phyloP scores from a whole-genome alignment of 2,113 vertebrate species.

The Colius striatus region DNA sequence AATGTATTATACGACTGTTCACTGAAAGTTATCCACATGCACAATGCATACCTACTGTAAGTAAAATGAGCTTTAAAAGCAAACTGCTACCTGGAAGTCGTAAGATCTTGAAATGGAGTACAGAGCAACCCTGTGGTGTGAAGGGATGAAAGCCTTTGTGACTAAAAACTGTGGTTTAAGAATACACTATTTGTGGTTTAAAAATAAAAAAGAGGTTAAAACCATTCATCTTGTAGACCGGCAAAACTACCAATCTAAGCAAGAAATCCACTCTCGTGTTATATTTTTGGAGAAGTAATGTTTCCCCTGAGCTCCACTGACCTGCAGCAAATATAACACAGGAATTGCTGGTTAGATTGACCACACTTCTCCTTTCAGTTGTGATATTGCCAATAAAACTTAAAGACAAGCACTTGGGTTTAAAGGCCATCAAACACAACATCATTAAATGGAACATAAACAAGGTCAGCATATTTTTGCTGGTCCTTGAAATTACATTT shows the following conservation, averaged over 20 bases:
- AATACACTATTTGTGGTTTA: background rate
- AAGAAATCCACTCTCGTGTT: conserved; percentile 3
- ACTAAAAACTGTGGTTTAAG: background rate
- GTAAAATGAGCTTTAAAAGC: conserved; percentile 10
- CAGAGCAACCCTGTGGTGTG: background rate
- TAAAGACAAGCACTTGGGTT: conserved; percentile 43
- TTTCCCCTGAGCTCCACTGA: conserved; percentile 44
- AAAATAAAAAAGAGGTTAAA: conserved; percentile 44
- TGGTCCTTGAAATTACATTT: conserved; percentile 33
- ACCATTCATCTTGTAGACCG: conserved; percentile 18
- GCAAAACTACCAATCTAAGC: conserved; percentile 18
- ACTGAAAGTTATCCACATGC: background rate
- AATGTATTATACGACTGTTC: background rate
- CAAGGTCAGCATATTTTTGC: conserved; percentile 32
- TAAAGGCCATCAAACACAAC: conserved; percentile 36
- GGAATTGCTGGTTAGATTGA: conserved; percentile 17
- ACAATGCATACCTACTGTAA: background rate
- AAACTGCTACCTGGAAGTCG: background rate
- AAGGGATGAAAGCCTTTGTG: conserved; percentile 31
- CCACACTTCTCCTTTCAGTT: conserved; percentile 2
- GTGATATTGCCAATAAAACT: conserved; percentile 62
- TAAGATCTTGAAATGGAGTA: background rate
- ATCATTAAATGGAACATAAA: conserved; percentile 54
- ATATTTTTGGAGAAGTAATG: conserved; percentile 24
- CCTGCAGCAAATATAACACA: background rate